Evolutionary conservation across 2,888 invertebrate species (phyloP).

Genomic region (Ernsta delagoae): DNA sequence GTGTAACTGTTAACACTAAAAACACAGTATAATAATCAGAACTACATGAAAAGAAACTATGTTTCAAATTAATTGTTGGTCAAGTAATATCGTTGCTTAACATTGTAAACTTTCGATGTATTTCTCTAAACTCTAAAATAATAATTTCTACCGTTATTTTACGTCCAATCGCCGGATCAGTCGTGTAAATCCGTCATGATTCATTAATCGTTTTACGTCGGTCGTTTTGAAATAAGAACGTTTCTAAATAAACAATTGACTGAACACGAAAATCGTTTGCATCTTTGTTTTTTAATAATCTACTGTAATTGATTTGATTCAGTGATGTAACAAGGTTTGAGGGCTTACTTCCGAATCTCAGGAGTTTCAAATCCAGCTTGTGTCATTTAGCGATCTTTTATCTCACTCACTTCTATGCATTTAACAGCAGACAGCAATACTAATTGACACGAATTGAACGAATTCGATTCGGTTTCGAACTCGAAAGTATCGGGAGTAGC

Average conservation of each 20-base stretch:
- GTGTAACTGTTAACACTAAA: neutral
- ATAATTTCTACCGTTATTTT: neutral
- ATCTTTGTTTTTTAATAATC: neutral
- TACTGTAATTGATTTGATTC: neutral
- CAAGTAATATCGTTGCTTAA: neutral
- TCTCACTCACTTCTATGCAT: too few species aligned
- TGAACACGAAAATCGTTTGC: constrained; percentile 1
- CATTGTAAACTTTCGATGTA: neutral
- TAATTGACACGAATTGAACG: too few species aligned
- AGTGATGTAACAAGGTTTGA: neutral
- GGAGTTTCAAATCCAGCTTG: too few species aligned
- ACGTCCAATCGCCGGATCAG: neutral
- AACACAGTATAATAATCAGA: neutral
- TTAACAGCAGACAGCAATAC: too few species aligned
- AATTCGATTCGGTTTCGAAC: too few species aligned
- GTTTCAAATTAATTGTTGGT: too few species aligned
- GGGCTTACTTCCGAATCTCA: too few species aligned
- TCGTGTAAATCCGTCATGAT: neutral
- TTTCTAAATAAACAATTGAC: constrained; percentile 2
- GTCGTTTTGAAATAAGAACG: neutral
- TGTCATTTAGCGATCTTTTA: too few species aligned
- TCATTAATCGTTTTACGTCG: constrained; percentile 3
- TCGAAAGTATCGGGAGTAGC: too few species aligned
- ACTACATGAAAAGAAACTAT: too few species aligned
- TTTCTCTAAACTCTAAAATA: neutral